Base-by-base conservation (phyloP, 1,140 invertebrate species). In the Adoxophyes honmai region DNA sequence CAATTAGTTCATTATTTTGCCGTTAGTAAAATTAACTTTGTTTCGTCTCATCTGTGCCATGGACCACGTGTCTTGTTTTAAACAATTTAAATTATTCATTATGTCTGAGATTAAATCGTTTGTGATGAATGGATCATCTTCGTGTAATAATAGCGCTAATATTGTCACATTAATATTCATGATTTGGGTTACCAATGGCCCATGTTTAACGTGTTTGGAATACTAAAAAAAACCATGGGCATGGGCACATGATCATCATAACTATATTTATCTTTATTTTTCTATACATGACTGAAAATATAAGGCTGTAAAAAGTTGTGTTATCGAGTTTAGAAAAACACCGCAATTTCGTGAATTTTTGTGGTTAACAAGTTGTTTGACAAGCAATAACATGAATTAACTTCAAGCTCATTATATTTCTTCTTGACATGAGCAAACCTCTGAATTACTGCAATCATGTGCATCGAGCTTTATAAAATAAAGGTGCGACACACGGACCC, bases 41-140 rank as follows among this genome's bases (percentile, higher is more conserved):
- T 48, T 7, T 21, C 11, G 21, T 48, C 1, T 21, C 10, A 48
- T 21, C 28, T 48, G 16, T 28, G 42, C 10, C 21, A 48, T 11
- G 21, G 18, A 33, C 18, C 28, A 33, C 13, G 52, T 28, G 21
- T 53, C 52, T 42, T 34, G 51, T 60, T 51, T 60, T 55, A 13
- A 44, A 57, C 55, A 54, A 57, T 62, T 57, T 62, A 57, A 61
- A 66, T 35, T 54, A 66, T 62, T 55, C 54, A 59, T 57, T 34
- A 36, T 52, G 52, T 37, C 55, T 56, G 53, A 58, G 60, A 67
- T 66, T 62, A 62, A 57, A 62, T 62, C 58, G 21, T 8, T 48
- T 16, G 37, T 64, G 65, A 64, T 64, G 44, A 61, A 68, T 62
- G 48, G 61, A 39, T 16, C 42, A 6, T 48, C 42, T 48, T 4